Evolutionary conservation across 2,888 invertebrate genomes (phyloP).

Genomic region (Eudasyphora cyanicolor): DNA sequence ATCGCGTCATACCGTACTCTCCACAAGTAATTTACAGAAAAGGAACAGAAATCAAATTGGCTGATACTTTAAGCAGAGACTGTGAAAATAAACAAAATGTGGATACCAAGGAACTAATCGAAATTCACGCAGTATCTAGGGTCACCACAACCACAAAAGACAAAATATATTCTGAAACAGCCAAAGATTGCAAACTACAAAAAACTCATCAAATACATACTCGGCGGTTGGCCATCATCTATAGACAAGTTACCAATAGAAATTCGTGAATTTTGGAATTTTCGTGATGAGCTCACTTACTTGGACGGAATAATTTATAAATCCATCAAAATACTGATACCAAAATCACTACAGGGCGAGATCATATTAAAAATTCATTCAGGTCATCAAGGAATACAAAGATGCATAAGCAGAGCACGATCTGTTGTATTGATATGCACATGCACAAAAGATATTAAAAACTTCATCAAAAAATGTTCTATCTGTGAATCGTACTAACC

Average conservation of each 20-base stretch:
- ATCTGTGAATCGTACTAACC: constrained; percentile 59
- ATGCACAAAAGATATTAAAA: constrained; percentile 47
- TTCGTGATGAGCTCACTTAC: constrained; percentile 51
- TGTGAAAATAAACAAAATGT: constrained; percentile 41
- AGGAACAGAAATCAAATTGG: constrained; percentile 68
- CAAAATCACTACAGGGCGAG: constrained; percentile 47
- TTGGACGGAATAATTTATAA: constrained; percentile 54
- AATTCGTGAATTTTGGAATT: constrained; percentile 57
- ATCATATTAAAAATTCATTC: constrained; percentile 39
- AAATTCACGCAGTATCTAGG: constrained; percentile 51
- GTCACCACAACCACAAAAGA: constrained; percentile 27
- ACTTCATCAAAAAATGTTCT: constrained; percentile 50
- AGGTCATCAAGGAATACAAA: constrained; percentile 51
- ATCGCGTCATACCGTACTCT: constrained; percentile 67
- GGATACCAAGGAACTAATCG: constrained; percentile 46
- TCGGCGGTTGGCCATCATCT: constrained; percentile 53
- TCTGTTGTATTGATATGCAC: constrained; percentile 55
- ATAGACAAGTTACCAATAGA: constrained; percentile 31
- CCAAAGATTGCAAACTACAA: constrained; percentile 41
- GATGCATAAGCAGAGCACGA: constrained; percentile 53
- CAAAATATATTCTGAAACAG: constrained; percentile 36
- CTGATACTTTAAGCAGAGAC: constrained; percentile 65
- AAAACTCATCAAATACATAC: constrained; percentile 46
- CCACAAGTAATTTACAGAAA: constrained; percentile 67
- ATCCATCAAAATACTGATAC: constrained; percentile 54